Evolutionary conservation across 2,797 vertebrate species (phyloP).

Genomic region (Poeciliopsis gracilis): DNA sequence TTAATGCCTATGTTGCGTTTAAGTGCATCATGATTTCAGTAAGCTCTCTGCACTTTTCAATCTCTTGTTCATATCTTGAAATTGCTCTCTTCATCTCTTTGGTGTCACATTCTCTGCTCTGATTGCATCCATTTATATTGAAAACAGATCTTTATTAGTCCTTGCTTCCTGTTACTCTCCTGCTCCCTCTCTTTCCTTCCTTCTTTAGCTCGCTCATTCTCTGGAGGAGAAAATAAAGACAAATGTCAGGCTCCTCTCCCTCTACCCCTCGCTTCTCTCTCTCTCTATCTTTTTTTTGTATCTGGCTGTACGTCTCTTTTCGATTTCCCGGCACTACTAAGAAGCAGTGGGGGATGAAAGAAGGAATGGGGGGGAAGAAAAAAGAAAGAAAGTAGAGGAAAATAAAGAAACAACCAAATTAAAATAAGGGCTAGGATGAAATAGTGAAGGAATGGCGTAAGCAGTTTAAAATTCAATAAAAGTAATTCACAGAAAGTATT

Average conservation of each 20-base stretch:
- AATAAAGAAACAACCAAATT: slow-evolving; percentile 7
- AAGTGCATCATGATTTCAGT: slow-evolving; percentile 41
- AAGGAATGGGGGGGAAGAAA: not conserved
- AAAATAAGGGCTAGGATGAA: not conserved
- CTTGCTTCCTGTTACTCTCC: slow-evolving; percentile 21
- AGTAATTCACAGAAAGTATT: not conserved
- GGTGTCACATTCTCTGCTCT: slow-evolving; percentile 41
- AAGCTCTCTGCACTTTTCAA: slow-evolving; percentile 34
- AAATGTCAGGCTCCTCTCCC: slow-evolving; percentile 23
- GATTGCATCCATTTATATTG: slow-evolving; percentile 61
- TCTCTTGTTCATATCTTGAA: slow-evolving; percentile 32
- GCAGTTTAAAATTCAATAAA: not conserved
- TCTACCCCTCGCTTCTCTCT: slow-evolving; percentile 7
- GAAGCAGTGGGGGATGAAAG: not conserved
- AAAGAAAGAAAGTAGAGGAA: not conserved
- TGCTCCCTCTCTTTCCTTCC: slow-evolving; percentile 10
- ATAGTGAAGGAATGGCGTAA: not conserved
- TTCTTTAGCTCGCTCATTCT: slow-evolving; percentile 13
- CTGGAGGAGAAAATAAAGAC: slow-evolving; percentile 33
- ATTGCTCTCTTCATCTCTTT: slow-evolving; percentile 41
- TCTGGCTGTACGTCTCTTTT: slow-evolving; percentile 33
- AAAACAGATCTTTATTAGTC: slow-evolving; percentile 59
- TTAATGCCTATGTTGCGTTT: slow-evolving; percentile 32
- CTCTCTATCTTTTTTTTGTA: not conserved
- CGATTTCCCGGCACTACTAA: slow-evolving; percentile 53